Conservation (phyloP, 1,140 invertebrate species). For the Tribolium madens region DNA sequence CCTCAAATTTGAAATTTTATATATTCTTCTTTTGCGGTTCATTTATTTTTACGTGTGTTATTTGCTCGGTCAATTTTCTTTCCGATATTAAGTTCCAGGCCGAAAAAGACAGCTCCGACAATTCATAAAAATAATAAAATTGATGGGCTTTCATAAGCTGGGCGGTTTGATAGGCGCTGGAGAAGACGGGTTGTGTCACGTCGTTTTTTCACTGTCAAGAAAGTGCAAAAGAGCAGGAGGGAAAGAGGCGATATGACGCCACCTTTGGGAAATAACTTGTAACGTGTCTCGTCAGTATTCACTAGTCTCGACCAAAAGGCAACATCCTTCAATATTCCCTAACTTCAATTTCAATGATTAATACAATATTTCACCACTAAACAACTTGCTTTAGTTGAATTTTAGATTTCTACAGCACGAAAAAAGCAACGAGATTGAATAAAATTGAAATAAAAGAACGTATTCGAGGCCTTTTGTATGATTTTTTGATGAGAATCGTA, state of each 20-base stretch:
- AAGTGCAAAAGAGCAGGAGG: conserved; percentile 20
- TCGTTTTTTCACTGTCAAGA: conserved; percentile 34
- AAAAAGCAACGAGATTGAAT: too few species aligned
- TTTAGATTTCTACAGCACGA: too few species aligned
- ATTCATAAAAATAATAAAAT: conserved; percentile 40
- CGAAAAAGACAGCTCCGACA: conserved; percentile 26
- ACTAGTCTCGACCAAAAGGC: conserved; percentile 4
- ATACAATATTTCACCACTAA: background rate
- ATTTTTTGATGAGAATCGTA: too few species aligned
- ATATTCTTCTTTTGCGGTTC: background rate
- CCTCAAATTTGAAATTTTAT: background rate
- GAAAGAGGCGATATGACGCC: conserved; percentile 22
- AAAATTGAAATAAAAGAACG: too few species aligned
- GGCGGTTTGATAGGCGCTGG: conserved; percentile 25
- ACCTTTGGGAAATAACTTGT: conserved; percentile 43
- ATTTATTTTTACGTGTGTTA: conserved; percentile 31
- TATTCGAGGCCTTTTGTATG: too few species aligned
- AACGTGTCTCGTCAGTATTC: conserved; percentile 37
- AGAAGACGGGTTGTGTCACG: conserved; percentile 34
- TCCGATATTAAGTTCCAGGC: conserved; percentile 17
- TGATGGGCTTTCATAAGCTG: conserved; percentile 31
- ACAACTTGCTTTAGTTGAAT: too few species aligned
- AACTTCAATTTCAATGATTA: background rate
- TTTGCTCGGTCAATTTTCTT: conserved; percentile 29
- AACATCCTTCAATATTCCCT: background rate